Evolutionary conservation across 2,113 vertebrate species (phyloP).

Genomic region (Azemiops feae): DNA sequence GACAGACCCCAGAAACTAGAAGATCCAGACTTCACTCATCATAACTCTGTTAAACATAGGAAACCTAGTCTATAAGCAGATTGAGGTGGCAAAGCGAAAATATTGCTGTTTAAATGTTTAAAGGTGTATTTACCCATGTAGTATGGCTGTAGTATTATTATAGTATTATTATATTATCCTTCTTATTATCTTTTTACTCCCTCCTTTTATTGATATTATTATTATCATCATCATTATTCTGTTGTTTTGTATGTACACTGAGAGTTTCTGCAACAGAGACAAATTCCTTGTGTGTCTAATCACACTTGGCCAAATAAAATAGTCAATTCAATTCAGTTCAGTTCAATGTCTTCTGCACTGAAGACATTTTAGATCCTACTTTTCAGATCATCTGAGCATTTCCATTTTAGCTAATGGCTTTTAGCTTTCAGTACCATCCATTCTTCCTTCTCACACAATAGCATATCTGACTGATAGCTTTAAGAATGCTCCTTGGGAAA

Average conservation of each 20-base stretch:
- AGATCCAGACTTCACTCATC: constrained; percentile 10
- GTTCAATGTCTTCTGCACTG: constrained; percentile 19
- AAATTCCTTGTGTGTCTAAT: not conserved
- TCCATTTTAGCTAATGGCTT: constrained; percentile 34
- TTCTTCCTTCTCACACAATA: constrained; percentile 28
- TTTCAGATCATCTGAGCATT: constrained; percentile 16
- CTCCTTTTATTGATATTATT: not conserved
- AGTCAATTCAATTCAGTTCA: not conserved
- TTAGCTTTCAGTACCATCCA: constrained; percentile 35
- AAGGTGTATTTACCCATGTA: not conserved
- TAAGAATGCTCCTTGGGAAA: constrained; percentile 8
- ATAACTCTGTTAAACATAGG: not conserved
- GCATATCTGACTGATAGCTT: constrained; percentile 9
- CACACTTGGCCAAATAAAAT: not conserved
- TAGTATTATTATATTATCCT: not conserved
- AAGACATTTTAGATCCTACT: constrained; percentile 35
- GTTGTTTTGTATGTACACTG: not conserved
- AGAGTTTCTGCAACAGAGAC: not conserved
- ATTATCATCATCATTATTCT: not conserved
- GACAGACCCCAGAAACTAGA: constrained; percentile 16
- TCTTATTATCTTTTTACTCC: not conserved
- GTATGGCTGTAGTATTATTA: not conserved
- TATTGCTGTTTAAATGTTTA: not conserved
- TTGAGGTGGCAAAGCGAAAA: constrained; percentile 21
- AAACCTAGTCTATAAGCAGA: constrained; percentile 34